phyloP scores from a whole-genome alignment of 1,140 invertebrate species.

The Eriosoma lanigerum region DNA sequence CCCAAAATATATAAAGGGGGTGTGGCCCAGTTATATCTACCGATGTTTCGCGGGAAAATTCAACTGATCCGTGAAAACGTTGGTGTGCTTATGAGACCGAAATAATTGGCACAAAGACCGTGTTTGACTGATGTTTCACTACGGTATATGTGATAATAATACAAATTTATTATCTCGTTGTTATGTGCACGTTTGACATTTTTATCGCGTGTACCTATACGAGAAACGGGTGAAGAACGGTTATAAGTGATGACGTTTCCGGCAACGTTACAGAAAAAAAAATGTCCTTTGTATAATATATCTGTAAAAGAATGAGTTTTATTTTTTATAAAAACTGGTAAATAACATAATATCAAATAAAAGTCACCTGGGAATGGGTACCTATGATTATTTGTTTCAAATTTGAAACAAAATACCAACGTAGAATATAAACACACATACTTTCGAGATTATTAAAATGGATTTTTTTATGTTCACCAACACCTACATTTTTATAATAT shows the following conservation, averaged over 20 bases:
- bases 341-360: neutral
- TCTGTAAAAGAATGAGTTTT: neutral
- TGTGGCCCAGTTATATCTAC: neutral
- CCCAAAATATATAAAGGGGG: neutral
- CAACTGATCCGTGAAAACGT: slow-evolving; percentile 41
- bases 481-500: neutral
- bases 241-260: neutral
- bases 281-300: neutral
- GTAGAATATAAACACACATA: neutral
- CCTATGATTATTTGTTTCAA: neutral
- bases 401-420: neutral
- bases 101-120: slow-evolving; percentile 47
- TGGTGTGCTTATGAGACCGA: slow-evolving; percentile 42
- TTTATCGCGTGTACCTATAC: neutral
- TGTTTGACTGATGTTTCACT: slow-evolving; percentile 27
- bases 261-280: neutral
- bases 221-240: too few species aligned
- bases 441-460: neutral
- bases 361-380: neutral
- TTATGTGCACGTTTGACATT: slow-evolving; percentile 1
- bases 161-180: slow-evolving; percentile 23
- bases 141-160: slow-evolving; percentile 18
- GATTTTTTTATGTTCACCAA: neutral
- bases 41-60: neutral
- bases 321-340: too few species aligned